These are phyloP conservation scores for Phoxinus phoxinus DNA, from an alignment of 2,113 vertebrate species.

Conservation along the genomic window DNA sequence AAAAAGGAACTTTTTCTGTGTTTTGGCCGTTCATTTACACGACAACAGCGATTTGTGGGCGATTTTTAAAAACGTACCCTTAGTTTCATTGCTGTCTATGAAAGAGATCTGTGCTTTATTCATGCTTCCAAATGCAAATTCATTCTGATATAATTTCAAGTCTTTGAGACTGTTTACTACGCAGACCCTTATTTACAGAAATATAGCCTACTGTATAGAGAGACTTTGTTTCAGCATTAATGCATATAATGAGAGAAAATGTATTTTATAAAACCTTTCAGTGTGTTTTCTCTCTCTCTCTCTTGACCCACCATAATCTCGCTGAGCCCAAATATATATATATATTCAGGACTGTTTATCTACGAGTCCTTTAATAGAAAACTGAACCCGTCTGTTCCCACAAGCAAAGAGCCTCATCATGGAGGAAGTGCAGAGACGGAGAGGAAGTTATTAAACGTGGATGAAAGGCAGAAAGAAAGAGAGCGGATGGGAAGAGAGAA, in stretches of 20 bases:
- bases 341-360: conserved; percentile 1
- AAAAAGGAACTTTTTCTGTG: no score
- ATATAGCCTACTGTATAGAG: not conserved
- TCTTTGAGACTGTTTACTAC: not conserved
- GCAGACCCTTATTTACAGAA: not conserved
- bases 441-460: conserved; percentile 30
- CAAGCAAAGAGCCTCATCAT: not conserved
- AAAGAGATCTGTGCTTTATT: no score
- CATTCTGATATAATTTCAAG: not conserved
- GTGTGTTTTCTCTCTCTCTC: conserved; percentile 1
- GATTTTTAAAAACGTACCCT: no score
- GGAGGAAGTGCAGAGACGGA: not conserved
- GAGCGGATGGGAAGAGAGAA: not conserved
- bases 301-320: not conserved
- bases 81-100: no score
- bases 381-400: not conserved
- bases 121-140: not conserved
- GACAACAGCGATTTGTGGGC: no score
- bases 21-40: no score
- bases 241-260: conserved; percentile 32
- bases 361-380: conserved; percentile 8
- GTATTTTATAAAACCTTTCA: conserved; percentile 36
- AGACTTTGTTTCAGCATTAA: conserved; percentile 1
- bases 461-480: conserved; percentile 16
- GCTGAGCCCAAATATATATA: conserved; percentile 12